Conservation (phyloP, 2,797 vertebrate species). For the Emys orbicularis region DNA sequence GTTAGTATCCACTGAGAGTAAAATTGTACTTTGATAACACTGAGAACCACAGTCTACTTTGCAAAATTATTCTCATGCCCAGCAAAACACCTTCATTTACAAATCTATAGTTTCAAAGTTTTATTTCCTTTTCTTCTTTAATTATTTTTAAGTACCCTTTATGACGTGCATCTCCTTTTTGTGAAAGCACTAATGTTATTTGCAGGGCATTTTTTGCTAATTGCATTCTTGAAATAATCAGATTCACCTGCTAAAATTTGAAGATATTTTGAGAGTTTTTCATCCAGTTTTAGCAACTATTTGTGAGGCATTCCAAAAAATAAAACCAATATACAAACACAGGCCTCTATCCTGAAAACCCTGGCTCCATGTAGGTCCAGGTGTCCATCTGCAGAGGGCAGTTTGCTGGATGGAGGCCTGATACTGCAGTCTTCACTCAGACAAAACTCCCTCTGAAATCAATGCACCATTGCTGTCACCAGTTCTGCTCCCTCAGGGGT, state of each 20-base stretch:
- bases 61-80: background rate
- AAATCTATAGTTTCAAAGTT: background rate
- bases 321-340: background rate
- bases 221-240: background rate
- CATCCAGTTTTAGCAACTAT: background rate
- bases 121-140: too few species aligned
- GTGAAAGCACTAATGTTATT: slow-evolving; percentile 27
- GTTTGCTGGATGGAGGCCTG: background rate
- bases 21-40: background rate
- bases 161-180: background rate
- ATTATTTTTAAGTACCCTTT: background rate
- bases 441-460: background rate
- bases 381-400: slow-evolving; percentile 29
- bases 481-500: background rate
- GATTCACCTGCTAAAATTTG: background rate
- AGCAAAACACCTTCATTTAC: background rate
- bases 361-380: background rate
- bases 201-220: background rate
- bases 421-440: slow-evolving; percentile 26
- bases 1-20: background rate
- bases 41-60: background rate
- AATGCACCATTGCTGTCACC: background rate
- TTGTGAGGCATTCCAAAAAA: background rate
- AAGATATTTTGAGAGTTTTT: background rate
- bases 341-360: background rate